These are phyloP conservation scores for Nasua narica DNA, from an alignment of 2,797 vertebrate species.

Conservation along the genomic window DNA sequence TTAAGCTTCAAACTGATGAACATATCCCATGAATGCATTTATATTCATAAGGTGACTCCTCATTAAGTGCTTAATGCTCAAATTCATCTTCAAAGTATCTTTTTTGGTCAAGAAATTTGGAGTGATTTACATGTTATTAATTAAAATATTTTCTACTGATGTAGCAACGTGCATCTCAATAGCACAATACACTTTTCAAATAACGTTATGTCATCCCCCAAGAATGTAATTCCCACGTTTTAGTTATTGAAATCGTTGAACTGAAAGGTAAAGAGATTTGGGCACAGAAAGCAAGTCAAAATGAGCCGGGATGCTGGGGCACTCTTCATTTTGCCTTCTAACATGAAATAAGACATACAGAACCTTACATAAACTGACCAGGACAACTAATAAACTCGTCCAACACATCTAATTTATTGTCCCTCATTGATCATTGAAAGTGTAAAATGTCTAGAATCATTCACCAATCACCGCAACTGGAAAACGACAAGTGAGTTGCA, in stretches of 20 bases:
- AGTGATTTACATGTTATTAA: slow-evolving; percentile 31
- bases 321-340: background rate
- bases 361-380: background rate
- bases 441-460: slow-evolving; percentile 44
- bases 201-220: slow-evolving; percentile 1
- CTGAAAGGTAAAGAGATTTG: background rate
- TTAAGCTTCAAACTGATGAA: slow-evolving; percentile 55
- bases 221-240: background rate
- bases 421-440: slow-evolving; percentile 61
- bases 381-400: background rate
- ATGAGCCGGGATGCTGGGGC: background rate
- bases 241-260: background rate
- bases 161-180: background rate
- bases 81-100: slow-evolving; percentile 61
- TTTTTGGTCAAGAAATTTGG: slow-evolving; percentile 37
- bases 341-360: background rate
- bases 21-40: slow-evolving; percentile 31
- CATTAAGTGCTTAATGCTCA: slow-evolving; percentile 65
- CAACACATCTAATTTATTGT: background rate
- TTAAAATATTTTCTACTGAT: slow-evolving; percentile 22
- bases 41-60: slow-evolving; percentile 39
- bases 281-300: background rate
- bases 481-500: slow-evolving; percentile 39
- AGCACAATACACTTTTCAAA: slow-evolving; percentile 29
- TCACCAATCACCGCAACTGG: slow-evolving; percentile 40